Evolutionary conservation across 1,140 invertebrate species (phyloP).

Genomic region (Apolygus lucorum): DNA sequence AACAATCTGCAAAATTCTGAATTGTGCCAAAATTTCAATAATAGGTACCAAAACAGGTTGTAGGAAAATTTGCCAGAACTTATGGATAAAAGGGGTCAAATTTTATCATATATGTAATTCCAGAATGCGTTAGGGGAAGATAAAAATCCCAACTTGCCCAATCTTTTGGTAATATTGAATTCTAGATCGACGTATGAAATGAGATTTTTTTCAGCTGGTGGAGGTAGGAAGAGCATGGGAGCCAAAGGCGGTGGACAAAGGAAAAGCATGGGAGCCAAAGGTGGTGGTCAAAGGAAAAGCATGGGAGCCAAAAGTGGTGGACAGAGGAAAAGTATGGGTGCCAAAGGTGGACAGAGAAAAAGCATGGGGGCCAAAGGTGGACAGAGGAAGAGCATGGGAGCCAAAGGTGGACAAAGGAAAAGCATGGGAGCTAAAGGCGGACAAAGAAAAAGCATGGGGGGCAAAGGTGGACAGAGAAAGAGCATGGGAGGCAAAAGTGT

Average conservation of each 20-base stretch:
- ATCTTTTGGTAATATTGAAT: too few species aligned
- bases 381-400: background rate
- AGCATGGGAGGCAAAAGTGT: background rate
- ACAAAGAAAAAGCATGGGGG: background rate
- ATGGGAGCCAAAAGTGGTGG: background rate
- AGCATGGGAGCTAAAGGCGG: background rate
- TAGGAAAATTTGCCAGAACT: too few species aligned
- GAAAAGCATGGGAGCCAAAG: background rate
- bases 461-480: background rate
- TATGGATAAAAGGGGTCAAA: too few species aligned
- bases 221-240: background rate
- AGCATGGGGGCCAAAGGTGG: background rate
- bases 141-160: too few species aligned
- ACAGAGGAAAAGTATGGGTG: background rate
- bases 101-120: too few species aligned
- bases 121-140: too few species aligned
- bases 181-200: too few species aligned
- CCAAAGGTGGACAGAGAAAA: background rate
- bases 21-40: too few species aligned
- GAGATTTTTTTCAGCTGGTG: background rate
- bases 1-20: too few species aligned
- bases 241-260: background rate
- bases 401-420: background rate
- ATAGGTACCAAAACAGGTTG: too few species aligned
- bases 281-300: background rate